Conservation (phyloP, 2,113 vertebrate genomes). For the Gobio gobio region DNA sequence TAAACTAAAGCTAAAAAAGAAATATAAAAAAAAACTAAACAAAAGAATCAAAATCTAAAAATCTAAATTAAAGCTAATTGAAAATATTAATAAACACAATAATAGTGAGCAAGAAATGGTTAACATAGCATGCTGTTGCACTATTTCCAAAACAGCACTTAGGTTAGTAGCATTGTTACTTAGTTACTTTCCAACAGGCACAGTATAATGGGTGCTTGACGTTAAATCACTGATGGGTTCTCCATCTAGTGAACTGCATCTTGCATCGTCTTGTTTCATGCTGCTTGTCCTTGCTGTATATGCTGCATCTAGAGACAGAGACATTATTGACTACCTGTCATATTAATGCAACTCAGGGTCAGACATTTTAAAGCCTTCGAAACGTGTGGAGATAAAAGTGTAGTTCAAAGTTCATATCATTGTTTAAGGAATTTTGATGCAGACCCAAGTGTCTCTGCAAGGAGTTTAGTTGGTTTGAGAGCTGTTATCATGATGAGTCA, state of each 20-base stretch:
- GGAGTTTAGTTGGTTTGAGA: neutral
- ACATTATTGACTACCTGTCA: conserved; percentile 3
- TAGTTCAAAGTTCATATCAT: neutral
- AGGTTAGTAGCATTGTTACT: neutral
- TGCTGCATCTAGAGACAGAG: neutral
- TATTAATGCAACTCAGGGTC: conserved; percentile 13
- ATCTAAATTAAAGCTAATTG: neutral
- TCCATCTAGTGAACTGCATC: neutral
- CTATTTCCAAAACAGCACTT: neutral
- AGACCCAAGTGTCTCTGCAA: neutral
- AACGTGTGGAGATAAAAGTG: neutral
- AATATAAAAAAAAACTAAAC: neutral
- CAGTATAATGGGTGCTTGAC: neutral
- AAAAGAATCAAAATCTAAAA: neutral
- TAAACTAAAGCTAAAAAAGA: neutral
- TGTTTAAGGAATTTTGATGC: neutral
- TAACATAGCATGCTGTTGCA: neutral
- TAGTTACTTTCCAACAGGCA: neutral
- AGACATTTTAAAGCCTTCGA: neutral
- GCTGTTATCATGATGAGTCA: neutral
- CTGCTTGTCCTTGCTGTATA: neutral
- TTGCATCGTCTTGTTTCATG: neutral
- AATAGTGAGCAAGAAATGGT: neutral
- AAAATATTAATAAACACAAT: neutral
- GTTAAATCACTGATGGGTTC: neutral